phyloP scores from a whole-genome alignment of 2,797 vertebrate species.

The Carduelis carduelis region DNA sequence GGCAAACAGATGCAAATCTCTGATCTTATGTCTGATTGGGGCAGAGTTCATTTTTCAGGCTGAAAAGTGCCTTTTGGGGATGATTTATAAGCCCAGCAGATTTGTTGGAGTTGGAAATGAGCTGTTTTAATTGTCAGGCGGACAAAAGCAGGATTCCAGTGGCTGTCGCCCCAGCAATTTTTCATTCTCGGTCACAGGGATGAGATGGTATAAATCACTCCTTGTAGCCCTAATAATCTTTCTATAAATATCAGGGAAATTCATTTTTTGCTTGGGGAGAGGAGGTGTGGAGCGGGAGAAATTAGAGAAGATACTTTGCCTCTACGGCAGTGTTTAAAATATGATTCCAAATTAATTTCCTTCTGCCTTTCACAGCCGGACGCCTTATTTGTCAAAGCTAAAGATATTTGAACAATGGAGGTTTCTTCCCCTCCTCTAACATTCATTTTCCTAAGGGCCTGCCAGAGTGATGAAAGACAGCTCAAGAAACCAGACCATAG shows the following conservation, averaged over 20 bases:
- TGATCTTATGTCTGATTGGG: neutral
- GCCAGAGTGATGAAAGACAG: slow-evolving; percentile 21
- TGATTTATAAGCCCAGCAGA: slow-evolving; percentile 33
- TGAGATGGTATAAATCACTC: slow-evolving; percentile 70
- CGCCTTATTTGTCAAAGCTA: slow-evolving; percentile 77
- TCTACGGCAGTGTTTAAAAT: slow-evolving; percentile 74
- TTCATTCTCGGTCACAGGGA: slow-evolving; percentile 40
- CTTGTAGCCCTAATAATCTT: slow-evolving; percentile 74
- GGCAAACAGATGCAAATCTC: slow-evolving; percentile 27
- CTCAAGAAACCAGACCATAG: neutral
- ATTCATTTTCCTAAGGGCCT: slow-evolving; percentile 38
- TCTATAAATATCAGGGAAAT: slow-evolving; percentile 77
- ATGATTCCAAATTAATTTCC: slow-evolving; percentile 79
- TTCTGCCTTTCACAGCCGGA: slow-evolving; percentile 59
- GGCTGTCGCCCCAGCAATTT: slow-evolving; percentile 32
- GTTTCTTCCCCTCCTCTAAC: slow-evolving; percentile 13
- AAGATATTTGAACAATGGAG: slow-evolving; percentile 60
- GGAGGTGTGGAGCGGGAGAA: neutral
- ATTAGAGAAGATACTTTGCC: slow-evolving; percentile 55
- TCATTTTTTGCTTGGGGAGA: slow-evolving; percentile 43
- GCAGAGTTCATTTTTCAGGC: slow-evolving; percentile 39
- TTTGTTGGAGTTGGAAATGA: slow-evolving; percentile 54
- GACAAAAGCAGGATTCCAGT: slow-evolving; percentile 43
- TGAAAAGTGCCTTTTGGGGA: neutral
- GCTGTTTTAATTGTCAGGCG: slow-evolving; percentile 57